Base-by-base conservation (phyloP, 2,888 invertebrate genomes). In the Hydroisotoma schaefferi region DNA sequence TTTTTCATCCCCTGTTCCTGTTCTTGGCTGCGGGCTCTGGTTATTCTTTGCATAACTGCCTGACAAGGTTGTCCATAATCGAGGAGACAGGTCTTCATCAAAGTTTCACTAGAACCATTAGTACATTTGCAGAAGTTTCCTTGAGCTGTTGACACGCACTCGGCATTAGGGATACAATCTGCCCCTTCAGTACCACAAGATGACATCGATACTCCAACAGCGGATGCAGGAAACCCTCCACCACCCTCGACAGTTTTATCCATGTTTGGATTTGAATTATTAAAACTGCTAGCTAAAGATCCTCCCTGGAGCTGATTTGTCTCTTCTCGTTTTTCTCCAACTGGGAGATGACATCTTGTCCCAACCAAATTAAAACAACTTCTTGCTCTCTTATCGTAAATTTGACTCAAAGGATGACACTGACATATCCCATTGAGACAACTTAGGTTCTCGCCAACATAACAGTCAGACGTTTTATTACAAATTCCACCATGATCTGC, bases 371-470 rank as follows among this genome's bases (percentile, higher is more conserved):
- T 59, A 25, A 66, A 52, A 55, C 66, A 66, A 18, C 46, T 53
- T 53, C 54, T 55, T 28, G 29, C 25, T 18, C 46, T 47, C 55
- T 43, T 61, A 46, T 61, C 59, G 57, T 61, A 67, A 37, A 59
- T 51, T 51, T 63, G 63, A 55, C 59, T 61, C 25, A 67, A 37
- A 18, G 67, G 61, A 56, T 53, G 54, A 55, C 67, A 67, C 33
- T 63, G 63, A 48, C 67, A 67, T 44, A 61, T 63, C 27, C 55
- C 59, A 52, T 63, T 62, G 43, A 63, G 27, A 29, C 67, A 67
- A 49, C 40, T 57, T 10, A 67, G 46, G 23, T 54, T 43, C 33
- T 66, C 56, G 1, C 63, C 63, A 51, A 23, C 29, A n/a, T 55
- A 55, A 40, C 67, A 67, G 33, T 67, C 63, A 0, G 59, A 53